Base-by-base conservation (phyloP, 1,140 invertebrate genomes). In the Temnothorax nylanderi region DNA sequence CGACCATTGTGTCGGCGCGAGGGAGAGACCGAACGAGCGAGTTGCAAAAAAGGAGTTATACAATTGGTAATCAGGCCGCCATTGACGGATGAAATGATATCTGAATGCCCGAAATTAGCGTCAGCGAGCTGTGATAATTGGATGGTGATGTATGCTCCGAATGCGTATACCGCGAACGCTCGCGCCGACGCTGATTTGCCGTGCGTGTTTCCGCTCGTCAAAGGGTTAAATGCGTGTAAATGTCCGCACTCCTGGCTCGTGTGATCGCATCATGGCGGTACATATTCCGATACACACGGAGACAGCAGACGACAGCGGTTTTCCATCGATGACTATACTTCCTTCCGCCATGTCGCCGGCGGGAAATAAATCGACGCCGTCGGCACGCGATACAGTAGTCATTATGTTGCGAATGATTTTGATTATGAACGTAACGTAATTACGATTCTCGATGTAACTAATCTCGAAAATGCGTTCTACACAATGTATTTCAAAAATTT, bases 221-320 rank as follows among this genome's bases (percentile, higher is more conserved):
- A 92, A 92, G 91, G 91, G 92, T 93, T 93, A 93, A 93, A 93
- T 92, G 91, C 86, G 87, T 92, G 89, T 93, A 93, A 93, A 93
- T 93, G 87, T 91, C 90, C 90, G 87, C 87, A 75, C 84, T 91
- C 89, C 89, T 91, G 89, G 82, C 77, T 91, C 89, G 90, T 87
- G 86, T 84, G 90, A 91, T 91, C 89, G 90, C 74, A 91, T 91
- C 90, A 87, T 71, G 54, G 67, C 89, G 54, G 69, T 32, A 26
- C 75, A 65, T 81, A 87, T 87, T 84, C 76, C 75, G 84, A 88
- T 88, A 88, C 51, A 47, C 69, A 78, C n/a, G 49, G 75, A 65
- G 85, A 65, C 60, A 87, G 84, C 80, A 84, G 80, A 84, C 69
- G 80, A 84, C 80, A 84, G 69, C 69, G 69, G 80, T 84, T 84